These are phyloP conservation scores for Tragelaphus scriptus DNA, from an alignment of 2,113 vertebrate genomes.

Conservation along the genomic window DNA sequence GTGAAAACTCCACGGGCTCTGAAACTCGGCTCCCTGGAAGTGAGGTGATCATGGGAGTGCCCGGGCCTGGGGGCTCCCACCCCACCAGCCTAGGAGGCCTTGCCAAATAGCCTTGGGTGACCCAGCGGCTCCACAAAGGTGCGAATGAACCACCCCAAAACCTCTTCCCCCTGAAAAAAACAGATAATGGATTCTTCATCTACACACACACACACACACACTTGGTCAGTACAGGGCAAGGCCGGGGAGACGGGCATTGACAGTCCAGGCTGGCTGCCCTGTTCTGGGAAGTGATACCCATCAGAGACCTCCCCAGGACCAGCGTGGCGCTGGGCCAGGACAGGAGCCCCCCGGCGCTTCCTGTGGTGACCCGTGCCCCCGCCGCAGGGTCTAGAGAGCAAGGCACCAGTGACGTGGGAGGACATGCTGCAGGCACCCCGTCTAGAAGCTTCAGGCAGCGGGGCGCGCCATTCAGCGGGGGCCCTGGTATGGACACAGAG, in stretches of 20 bases:
- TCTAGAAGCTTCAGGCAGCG: rapidly evolving
- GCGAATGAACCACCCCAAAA: not conserved
- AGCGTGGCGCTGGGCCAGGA: not conserved
- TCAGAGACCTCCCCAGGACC: not conserved
- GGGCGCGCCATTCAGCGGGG: rapidly evolving
- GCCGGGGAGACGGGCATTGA: rapidly evolving
- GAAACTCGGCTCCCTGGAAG: not conserved
- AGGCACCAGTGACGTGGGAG: not conserved
- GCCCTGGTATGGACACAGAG: not conserved
- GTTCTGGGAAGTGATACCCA: rapidly evolving
- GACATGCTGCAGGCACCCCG: rapidly evolving
- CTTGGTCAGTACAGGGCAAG: not conserved
- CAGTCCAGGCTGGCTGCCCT: too few species aligned
- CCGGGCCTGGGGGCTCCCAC: not conserved
- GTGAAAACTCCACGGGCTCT: not conserved
- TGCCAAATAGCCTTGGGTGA: not conserved
- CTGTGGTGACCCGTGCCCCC: not conserved
- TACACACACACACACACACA: not conserved
- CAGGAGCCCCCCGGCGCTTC: not conserved
- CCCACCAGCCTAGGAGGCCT: not conserved
- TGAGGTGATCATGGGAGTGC: not conserved
- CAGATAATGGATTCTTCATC: not conserved
- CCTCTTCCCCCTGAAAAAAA: not conserved
- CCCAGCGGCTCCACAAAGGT: not conserved
- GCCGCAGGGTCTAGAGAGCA: not conserved